Evolutionary conservation across 2,888 invertebrate genomes (phyloP).

Genomic region (Yponomeuta malinellus): DNA sequence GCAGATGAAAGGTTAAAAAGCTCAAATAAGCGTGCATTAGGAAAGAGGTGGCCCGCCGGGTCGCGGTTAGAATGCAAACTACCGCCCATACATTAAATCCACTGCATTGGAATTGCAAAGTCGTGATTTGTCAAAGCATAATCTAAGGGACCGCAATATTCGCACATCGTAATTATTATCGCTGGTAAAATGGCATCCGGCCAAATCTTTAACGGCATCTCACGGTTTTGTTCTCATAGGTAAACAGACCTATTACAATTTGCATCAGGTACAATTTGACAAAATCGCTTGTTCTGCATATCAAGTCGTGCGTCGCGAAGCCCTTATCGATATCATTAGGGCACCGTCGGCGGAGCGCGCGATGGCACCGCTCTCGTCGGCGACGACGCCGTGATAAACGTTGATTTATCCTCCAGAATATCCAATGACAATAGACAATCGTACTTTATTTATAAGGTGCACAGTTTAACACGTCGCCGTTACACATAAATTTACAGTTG

Average conservation of each 20-base stretch:
- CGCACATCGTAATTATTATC: conserved; percentile 76
- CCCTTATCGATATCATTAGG: conserved; percentile 60
- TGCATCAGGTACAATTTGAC: conserved; percentile 11
- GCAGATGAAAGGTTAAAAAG: conserved; percentile 75
- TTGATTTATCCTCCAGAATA: conserved; percentile 71
- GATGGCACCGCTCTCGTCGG: conserved; percentile 52
- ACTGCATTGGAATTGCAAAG: conserved; percentile 75
- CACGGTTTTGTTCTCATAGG: conserved; percentile 33
- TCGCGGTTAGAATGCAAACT: conserved; percentile 75
- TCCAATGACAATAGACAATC: conserved; percentile 71
- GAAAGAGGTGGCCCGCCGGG: conserved; percentile 73
- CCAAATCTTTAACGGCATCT: conserved; percentile 54
- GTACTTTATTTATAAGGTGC: conserved; percentile 68
- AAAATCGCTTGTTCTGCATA: conserved; percentile 7
- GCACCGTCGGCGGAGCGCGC: conserved; percentile 44
- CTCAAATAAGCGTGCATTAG: conserved; percentile 76
- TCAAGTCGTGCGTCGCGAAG: conserved; percentile 17
- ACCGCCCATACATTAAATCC: conserved; percentile 76
- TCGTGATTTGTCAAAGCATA: conserved; percentile 77
- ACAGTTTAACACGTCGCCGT: conserved; percentile 50
- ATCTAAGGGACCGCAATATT: conserved; percentile 73
- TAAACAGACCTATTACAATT: conserved; percentile 5
- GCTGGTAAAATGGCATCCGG: conserved; percentile 63
- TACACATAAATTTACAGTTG: conserved; percentile 67
- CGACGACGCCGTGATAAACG: conserved; percentile 59